Evolutionary conservation across 2,113 vertebrate species (phyloP), one percentile per base, ranked within the genome.

Genomic region (Polyodon spathula): DNA sequence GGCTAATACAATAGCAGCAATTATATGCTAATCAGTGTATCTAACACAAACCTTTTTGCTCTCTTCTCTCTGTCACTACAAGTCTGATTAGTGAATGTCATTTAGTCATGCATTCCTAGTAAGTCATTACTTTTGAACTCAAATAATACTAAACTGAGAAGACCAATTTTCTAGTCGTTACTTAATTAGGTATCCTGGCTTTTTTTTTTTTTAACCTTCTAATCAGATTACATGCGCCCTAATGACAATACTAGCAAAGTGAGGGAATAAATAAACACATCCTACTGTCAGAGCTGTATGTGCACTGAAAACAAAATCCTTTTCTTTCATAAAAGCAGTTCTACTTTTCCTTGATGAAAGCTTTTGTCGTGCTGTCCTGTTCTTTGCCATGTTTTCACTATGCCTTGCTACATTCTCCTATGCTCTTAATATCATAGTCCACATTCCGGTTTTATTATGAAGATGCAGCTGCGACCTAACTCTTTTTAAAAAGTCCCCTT

Each of bases 21-120:
- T 95, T 95, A 92, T 92, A 92, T 93, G 91, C 87, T 91, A 89
- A 93, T 94, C 86, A 89, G 84, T 11, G 65, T 88, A 88, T 84
- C 85, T 81, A 83, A 86, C 86, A 86, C 83, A 80, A 82, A 79
- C 76, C 69, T 78, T 83, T 81, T 83, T 83, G 84, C 84, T 74
- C 73, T 75, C 78, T 76, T 66, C 74, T 77, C 76, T 83, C 82
- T 86, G 86, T 87, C 76, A 79, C 81, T 80, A 82, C 76, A 68
- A 76, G 74, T 80, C 74, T 73, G 72, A 79, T 78, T 76, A 78
- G 69, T 63, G 78, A 81, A 81, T 81, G 73, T 74, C 71, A 77
- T 81, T 87, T 87, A 84, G 86, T 88, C 85, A 88, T 79, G 83
- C 81, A 73, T 81, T 82, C 81, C 87, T 88, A 88, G 78, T 75